A percentile compares a stretch with the other conserved stretches of the same genome.
phyloP scores from a whole-genome alignment of 2,888 invertebrate species.

The Euproctis similis region DNA sequence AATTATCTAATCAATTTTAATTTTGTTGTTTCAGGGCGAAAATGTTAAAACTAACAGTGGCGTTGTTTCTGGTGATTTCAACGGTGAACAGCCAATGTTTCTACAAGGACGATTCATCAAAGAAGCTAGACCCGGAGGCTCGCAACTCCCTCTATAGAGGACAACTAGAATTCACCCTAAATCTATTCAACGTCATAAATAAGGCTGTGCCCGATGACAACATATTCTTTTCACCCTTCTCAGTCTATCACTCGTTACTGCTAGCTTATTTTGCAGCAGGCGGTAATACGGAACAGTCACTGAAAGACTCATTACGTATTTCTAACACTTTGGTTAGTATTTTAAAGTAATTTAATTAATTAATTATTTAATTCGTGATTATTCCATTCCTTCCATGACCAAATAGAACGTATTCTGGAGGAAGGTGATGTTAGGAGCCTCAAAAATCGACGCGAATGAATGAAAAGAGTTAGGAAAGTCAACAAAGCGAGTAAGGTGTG shows the following conservation, averaged over 20 bases:
- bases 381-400: too few species aligned
- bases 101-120: conserved; percentile 56
- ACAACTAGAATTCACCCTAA: conserved; percentile 82
- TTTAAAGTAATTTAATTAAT: too few species aligned
- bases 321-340: conserved; percentile 72
- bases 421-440: too few species aligned
- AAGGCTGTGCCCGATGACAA: conserved; percentile 81
- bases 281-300: conserved; percentile 79
- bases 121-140: conserved; percentile 59
- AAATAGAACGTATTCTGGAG: too few species aligned
- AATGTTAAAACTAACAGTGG: conserved; percentile 45
- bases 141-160: conserved; percentile 51
- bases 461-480: too few species aligned
- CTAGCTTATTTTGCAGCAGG: conserved; percentile 87
- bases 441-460: too few species aligned
- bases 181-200: conserved; percentile 80
- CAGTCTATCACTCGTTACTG: conserved; percentile 86
- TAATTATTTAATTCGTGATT: too few species aligned
- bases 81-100: conserved; percentile 59
- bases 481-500: too few species aligned
- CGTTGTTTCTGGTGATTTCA: conserved; percentile 34
- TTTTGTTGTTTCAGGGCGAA: conserved; percentile 21
- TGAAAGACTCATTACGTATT: conserved; percentile 79
- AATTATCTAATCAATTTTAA: neutral
- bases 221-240: conserved; percentile 92